Percentiles rank a stretch among this genome's conserved stretches.
Evolutionary conservation across 1,140 invertebrate species (phyloP).

Genomic region (Gryon sp.): DNA sequence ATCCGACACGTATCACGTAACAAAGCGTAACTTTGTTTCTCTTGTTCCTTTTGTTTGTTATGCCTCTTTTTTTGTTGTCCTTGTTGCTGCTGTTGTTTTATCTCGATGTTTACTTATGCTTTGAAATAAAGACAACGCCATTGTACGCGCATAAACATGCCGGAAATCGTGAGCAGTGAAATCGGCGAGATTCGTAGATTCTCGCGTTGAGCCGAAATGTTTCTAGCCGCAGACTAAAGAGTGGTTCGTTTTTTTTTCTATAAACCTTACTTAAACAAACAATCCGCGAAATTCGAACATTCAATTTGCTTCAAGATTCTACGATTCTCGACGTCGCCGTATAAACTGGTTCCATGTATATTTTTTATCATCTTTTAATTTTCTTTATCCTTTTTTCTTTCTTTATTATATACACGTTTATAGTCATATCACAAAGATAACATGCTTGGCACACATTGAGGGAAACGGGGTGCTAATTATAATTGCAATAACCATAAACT

Average conservation of each 20-base stretch:
- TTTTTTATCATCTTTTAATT: too few species aligned
- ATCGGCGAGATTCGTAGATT: conserved; percentile 21
- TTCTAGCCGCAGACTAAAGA: conserved; percentile 36
- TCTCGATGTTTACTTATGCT: too few species aligned
- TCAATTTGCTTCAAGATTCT: conserved; percentile 12
- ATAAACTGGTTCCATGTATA: conserved; percentile 56
- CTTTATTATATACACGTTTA: conserved; percentile 21
- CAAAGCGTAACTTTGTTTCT: too few species aligned
- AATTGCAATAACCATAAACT: conserved; percentile 35
- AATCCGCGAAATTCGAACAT: background rate
- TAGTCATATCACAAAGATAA: conserved; percentile 47
- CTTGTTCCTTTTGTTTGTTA: background rate
- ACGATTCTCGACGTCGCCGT: conserved; percentile 21
- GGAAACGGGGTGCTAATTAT: conserved; percentile 29
- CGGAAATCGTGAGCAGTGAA: conserved; percentile 57
- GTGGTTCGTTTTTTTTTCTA: conserved; percentile 22
- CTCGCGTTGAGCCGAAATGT: conserved; percentile 30
- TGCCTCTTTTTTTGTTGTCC: background rate
- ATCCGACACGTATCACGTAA: conserved; percentile 10
- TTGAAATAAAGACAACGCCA: conserved; percentile 11
- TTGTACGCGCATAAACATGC: conserved; percentile 14
- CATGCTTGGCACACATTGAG: conserved; percentile 42
- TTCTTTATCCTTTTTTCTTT: too few species aligned
- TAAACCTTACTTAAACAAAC: too few species aligned
- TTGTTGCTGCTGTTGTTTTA: too few species aligned